Percentiles rank a stretch among this genome's conserved stretches.
Conservation (phyloP, 2,113 vertebrate species). For the Dipodomys spectabilis region DNA sequence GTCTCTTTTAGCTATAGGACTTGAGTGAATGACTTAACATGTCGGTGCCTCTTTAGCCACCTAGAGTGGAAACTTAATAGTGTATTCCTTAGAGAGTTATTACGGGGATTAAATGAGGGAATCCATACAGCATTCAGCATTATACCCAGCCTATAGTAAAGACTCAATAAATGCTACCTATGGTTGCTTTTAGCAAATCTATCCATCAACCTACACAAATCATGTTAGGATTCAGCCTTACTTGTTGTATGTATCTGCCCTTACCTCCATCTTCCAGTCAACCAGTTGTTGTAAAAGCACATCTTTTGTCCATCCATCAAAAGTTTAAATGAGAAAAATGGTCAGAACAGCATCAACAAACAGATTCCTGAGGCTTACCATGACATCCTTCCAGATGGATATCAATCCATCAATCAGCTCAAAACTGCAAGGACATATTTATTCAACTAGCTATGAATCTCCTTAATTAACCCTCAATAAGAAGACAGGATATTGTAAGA, state of each 20-base stretch:
- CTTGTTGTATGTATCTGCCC: background rate
- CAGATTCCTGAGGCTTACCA: slow-evolving; percentile 35
- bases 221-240: background rate
- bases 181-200: background rate
- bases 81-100: background rate
- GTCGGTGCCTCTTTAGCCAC: background rate
- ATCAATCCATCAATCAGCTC: slow-evolving; percentile 32
- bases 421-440: slow-evolving; percentile 54
- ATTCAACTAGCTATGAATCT: slow-evolving; percentile 42
- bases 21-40: background rate
- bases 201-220: background rate
- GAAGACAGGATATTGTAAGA: slow-evolving; percentile 49
- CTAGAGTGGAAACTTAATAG: background rate
- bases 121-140: background rate
- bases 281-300: background rate
- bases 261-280: slow-evolving; percentile 19
- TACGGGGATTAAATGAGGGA: slow-evolving; percentile 8
- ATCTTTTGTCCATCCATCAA: slow-evolving; percentile 43
- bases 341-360: slow-evolving; percentile 33
- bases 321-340: slow-evolving; percentile 46
- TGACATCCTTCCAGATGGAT: slow-evolving; percentile 26
- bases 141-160: background rate
- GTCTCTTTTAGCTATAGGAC: background rate
- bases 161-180: background rate
- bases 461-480: slow-evolving; percentile 41